Evolutionary conservation across 2,888 invertebrate species (phyloP).

Genomic region (Myopa testacea): DNA sequence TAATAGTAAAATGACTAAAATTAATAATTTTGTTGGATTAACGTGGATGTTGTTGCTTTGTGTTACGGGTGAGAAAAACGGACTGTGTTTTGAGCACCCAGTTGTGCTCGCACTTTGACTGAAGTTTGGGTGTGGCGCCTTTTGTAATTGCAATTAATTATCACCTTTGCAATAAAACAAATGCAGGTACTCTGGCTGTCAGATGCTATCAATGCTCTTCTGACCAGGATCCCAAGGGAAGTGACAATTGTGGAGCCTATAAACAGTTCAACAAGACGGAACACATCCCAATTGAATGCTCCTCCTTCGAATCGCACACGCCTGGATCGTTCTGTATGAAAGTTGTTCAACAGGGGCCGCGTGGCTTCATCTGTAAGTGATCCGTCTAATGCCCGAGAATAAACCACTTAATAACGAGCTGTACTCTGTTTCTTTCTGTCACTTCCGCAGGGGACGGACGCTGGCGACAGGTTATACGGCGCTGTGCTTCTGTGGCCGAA

Average conservation of each 20-base stretch:
- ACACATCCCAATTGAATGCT: constrained; percentile 93
- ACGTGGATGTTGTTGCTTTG: constrained; percentile 33
- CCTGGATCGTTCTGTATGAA: constrained; percentile 98
- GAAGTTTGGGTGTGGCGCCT: constrained; percentile 48
- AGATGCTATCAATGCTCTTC: constrained; percentile 96
- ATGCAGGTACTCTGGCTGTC: constrained; percentile 71
- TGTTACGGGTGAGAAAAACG: constrained; percentile 41
- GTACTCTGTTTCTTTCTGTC: not conserved
- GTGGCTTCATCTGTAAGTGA: constrained; percentile 92
- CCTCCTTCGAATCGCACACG: constrained; percentile 91
- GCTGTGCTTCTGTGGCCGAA: constrained; percentile 90
- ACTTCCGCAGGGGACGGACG: constrained; percentile 85
- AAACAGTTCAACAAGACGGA: constrained; percentile 83
- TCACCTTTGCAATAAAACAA: constrained; percentile 18
- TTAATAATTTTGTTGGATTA: not conserved
- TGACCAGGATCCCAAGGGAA: constrained; percentile 79
- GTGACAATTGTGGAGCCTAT: constrained; percentile 91
- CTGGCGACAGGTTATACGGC: constrained; percentile 90
- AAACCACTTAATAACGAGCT: not conserved
- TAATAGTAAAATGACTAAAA: not conserved
- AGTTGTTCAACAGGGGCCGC: constrained; percentile 91
- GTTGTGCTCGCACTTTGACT: not conserved
- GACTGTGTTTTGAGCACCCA: not conserved
- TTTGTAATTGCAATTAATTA: constrained; percentile 25
- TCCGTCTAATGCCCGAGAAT: not conserved